Evolutionary conservation across 2,888 invertebrate genomes (phyloP), one percentile per base, ranked within the genome.

Genomic region (Tupiocoris notatus): DNA sequence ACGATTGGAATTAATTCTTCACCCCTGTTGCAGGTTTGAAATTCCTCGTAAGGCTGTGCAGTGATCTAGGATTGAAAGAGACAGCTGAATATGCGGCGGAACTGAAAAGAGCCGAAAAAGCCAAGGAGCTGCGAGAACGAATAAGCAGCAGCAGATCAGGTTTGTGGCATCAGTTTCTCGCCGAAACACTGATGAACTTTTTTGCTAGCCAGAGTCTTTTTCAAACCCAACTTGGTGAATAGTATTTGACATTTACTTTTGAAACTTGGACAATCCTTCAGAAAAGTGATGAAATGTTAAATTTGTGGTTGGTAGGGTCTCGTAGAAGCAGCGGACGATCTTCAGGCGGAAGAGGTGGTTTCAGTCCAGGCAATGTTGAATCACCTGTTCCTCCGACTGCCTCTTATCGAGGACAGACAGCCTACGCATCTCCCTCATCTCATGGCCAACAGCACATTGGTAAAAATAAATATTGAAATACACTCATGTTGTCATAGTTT

Each of bases 41-140:
- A 84, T 90, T 94, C 83, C 87, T 97, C 81, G 92, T 95, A n/a
- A 89, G 94, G 80, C 85, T 97, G 67, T 93, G 94, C 82, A 92
- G 91, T 54, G 96, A 96, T 83, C 88, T 98, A 82, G 97, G 97
- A 0, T 88, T 98, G 82, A 89, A 92, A 57, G 98, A 98, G 82
- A 92, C 95, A 0, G 91, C 92, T 79, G 89, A 92, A 20, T 98
- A 96, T 86, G 88, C 91, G 0, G 86, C 89, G 54, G 95, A 96
- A 83, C 86, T 97, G 83, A 93, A 94, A 81, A 92, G 94, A 78
- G 90, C 88, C 1, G 86, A 89, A 79, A 87, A 87, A 79, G 85
- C 86, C 0, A 87, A 86, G 78, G 88, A 88, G 82, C 84, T 87
- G 6, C 84, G 88, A 78, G 88, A 88, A 78, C 83, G 88, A 75